These are phyloP conservation scores for Pseudomyrmex gracilis DNA, from an alignment of 1,140 invertebrate genomes.

Conservation along the genomic window DNA sequence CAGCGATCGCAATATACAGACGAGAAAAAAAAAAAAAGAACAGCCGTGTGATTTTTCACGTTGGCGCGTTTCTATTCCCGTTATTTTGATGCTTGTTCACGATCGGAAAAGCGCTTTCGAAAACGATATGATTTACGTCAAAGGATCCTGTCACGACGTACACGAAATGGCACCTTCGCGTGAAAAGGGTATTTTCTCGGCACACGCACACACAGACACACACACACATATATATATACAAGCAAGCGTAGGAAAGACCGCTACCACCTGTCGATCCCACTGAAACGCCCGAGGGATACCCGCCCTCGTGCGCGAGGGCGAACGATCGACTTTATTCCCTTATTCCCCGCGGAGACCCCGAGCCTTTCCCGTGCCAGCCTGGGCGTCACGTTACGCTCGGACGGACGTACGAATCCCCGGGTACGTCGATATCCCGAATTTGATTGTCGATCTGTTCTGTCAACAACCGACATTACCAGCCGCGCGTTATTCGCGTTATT, in stretches of 20 bases:
- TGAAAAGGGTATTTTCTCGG: constrained; percentile 60
- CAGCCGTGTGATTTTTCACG: constrained; percentile 18
- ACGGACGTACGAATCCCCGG: constrained; percentile 54
- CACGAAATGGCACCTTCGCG: constrained; percentile 60
- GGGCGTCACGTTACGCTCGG: constrained; percentile 52
- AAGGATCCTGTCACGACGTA: constrained; percentile 57
- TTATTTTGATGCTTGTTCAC: constrained; percentile 59
- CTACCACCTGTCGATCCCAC: constrained; percentile 60
- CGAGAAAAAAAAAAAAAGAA: not conserved
- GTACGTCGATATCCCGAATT: constrained; percentile 57
- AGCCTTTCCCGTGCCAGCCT: constrained; percentile 20
- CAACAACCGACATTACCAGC: constrained; percentile 39
- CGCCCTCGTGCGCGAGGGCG: constrained; percentile 30
- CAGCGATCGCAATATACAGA: not conserved
- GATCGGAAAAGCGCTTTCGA: constrained; percentile 61
- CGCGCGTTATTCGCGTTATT: constrained; percentile 47
- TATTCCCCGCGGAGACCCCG: constrained; percentile 48
- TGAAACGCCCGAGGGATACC: constrained; percentile 57
- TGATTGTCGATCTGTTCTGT: constrained; percentile 59
- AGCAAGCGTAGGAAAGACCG: constrained; percentile 48
- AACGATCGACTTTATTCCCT: constrained; percentile 58
- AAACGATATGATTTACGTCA: constrained; percentile 63
- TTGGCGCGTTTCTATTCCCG: constrained; percentile 39
- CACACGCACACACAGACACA: too few relatives aligned
- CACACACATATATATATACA: too few relatives aligned